Evolutionary conservation across 2,888 invertebrate genomes (phyloP).

Genomic region (Protonemura montana): DNA sequence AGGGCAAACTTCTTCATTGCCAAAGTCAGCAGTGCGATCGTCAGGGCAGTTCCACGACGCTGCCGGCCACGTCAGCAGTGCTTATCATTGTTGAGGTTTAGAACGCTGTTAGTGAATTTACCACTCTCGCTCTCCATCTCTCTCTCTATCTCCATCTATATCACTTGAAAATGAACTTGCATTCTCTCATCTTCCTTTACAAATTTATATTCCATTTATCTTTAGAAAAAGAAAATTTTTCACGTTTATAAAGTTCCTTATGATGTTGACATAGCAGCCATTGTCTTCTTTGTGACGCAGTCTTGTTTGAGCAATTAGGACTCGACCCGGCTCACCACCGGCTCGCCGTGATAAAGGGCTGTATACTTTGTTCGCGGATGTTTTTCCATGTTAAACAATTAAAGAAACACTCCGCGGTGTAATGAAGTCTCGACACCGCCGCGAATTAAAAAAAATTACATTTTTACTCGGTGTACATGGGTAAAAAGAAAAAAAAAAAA

Average conservation of each 20-base stretch:
- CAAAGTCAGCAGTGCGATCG: neutral
- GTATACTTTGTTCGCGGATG: constrained; percentile 3
- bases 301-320: constrained; percentile 19
- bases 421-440: neutral
- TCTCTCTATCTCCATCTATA: no score
- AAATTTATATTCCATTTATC: constrained; percentile 38
- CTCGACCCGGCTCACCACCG: neutral
- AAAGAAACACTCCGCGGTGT: constrained; percentile 2
- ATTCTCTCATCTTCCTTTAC: constrained; percentile 28
- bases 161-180: neutral
- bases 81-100: no score
- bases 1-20: neutral
- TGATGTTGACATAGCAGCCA: neutral
- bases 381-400: constrained; percentile 19
- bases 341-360: neutral
- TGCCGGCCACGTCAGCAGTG: no score
- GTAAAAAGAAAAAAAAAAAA: no score
- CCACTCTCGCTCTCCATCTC: no score
- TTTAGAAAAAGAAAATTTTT: constrained; percentile 20
- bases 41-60: neutral
- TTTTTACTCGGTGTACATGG: neutral
- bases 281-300: constrained; percentile 17
- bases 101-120: neutral
- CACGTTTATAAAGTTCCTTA: constrained; percentile 15
- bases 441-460: constrained; percentile 12